Conservation (phyloP, 2,113 vertebrate species). For the Ageneiosus marmoratus region DNA sequence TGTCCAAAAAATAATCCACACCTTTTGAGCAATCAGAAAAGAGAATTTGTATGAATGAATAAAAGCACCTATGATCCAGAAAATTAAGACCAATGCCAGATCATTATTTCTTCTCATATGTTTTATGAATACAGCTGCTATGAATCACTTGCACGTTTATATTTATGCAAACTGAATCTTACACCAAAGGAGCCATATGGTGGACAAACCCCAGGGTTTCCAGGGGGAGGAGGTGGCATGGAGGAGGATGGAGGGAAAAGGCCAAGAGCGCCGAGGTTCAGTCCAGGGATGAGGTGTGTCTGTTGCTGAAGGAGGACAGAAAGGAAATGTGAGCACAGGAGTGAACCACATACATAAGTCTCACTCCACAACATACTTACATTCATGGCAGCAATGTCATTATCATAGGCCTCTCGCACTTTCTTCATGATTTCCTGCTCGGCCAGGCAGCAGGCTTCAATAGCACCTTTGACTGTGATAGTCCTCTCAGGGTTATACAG, state of each 20-base stretch:
- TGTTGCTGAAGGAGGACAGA: slow-evolving; percentile 76
- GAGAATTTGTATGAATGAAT: neutral
- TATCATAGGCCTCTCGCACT: slow-evolving; percentile 92
- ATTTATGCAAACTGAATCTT: slow-evolving; percentile 15
- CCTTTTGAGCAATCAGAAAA: neutral
- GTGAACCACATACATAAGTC: neutral
- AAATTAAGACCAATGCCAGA: neutral
- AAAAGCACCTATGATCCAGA: neutral
- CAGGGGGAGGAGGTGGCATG: slow-evolving; percentile 83
- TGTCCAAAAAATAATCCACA: neutral
- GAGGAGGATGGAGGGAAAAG: slow-evolving; percentile 91
- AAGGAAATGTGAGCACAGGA: neutral
- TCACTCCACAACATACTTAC: slow-evolving; percentile 72
- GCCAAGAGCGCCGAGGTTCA: slow-evolving; percentile 89
- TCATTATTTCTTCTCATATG: neutral
- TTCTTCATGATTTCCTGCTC: slow-evolving; percentile 96
- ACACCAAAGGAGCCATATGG: slow-evolving; percentile 91
- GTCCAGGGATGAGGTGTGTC: slow-evolving; percentile 91
- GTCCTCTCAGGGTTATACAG: slow-evolving; percentile 93
- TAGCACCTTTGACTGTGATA: slow-evolving; percentile 87
- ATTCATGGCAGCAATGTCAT: slow-evolving; percentile 94
- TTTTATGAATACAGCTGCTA: neutral
- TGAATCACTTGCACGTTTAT: neutral
- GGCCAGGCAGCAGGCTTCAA: slow-evolving; percentile 85
- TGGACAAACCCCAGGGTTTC: slow-evolving; percentile 76